Evolutionary conservation across 2,888 invertebrate genomes (phyloP), one percentile per base, ranked within the genome.

Genomic region (Aethes cnicana): DNA sequence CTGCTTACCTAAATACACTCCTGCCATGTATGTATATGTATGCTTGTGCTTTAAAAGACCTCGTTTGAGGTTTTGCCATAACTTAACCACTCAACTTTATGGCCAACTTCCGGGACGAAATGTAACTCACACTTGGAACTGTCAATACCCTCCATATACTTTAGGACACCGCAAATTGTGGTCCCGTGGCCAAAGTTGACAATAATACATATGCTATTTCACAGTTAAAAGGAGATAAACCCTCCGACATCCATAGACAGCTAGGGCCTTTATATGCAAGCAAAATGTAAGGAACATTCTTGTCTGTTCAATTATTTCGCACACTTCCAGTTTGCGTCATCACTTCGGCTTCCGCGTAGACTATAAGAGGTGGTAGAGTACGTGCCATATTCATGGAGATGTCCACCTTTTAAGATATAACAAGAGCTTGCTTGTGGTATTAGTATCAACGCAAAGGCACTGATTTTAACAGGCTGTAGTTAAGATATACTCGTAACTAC

Each of bases 271-370:
- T 7, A 21, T 7, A 21, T 21, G 7, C 21, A 21, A 21, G 7
- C 21, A 21, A 21, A n/a, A n/a, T n/a, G n/a, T 37, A 37, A 36
- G 70, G 68, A 70, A 66, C 74, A 73, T 69, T n/a, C 69, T 74
- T 70, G 64, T 54, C 59, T 54, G 71, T 68, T 74, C 72, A 69
- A 77, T 77, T 73, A 81, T 84, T 82, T 78, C 56, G 61, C 71
- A 58, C 62, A 61, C 56, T 66, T 68, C 68, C 66, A 74, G 68
- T 75, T 68, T 63, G 48, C 56, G 68, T 72, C 71, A 76, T 79
- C 77, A 74, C 56, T 55, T 36, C 43, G 56, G 63, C 68, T 77
- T 72, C 72, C 69, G 70, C 64, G 59, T 60, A 44, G 30, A 17
- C 9, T 43, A 44, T 46, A 59, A 57, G 32, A 33, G 42, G 47